Evolutionary conservation across 2,888 invertebrate species (phyloP).

Genomic region (Anticlea derivata): DNA sequence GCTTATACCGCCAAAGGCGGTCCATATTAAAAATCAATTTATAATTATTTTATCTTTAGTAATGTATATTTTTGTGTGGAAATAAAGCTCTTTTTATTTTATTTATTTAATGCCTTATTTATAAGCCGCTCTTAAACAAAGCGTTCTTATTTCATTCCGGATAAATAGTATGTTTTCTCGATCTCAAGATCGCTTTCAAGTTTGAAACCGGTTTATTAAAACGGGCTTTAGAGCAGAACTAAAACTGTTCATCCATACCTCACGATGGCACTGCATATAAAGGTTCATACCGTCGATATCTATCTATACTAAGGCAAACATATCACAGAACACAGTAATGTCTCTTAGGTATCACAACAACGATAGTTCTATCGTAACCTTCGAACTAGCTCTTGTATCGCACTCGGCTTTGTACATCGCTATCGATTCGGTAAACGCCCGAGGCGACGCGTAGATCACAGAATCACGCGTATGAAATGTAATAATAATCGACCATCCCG

Average conservation of each 20-base stretch:
- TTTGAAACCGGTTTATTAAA: too few relatives aligned
- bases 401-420: slow-evolving; percentile 63
- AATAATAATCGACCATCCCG: slow-evolving; percentile 83
- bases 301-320: slow-evolving; percentile 80
- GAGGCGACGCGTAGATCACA: slow-evolving; percentile 70
- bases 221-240: too few relatives aligned
- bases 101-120: too few relatives aligned
- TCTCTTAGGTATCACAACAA: slow-evolving; percentile 46
- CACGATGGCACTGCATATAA: slow-evolving; percentile 82
- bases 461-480: slow-evolving; percentile 75
- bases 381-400: slow-evolving; percentile 47
- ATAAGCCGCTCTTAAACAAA: too few relatives aligned
- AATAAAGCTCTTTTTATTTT: too few relatives aligned
- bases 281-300: slow-evolving; percentile 71
- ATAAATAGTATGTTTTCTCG: too few relatives aligned
- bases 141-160: too few relatives aligned
- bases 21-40: too few relatives aligned
- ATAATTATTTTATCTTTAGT: too few relatives aligned
- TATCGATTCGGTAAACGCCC: slow-evolving; percentile 71
- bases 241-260: slow-evolving; percentile 67
- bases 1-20: too few relatives aligned
- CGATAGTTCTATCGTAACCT: slow-evolving; percentile 51
- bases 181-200: too few relatives aligned
- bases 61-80: too few relatives aligned
- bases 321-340: slow-evolving; percentile 74